Evolutionary conservation across 2,113 vertebrate species (phyloP).

Genomic region (Semnornis frantzii): DNA sequence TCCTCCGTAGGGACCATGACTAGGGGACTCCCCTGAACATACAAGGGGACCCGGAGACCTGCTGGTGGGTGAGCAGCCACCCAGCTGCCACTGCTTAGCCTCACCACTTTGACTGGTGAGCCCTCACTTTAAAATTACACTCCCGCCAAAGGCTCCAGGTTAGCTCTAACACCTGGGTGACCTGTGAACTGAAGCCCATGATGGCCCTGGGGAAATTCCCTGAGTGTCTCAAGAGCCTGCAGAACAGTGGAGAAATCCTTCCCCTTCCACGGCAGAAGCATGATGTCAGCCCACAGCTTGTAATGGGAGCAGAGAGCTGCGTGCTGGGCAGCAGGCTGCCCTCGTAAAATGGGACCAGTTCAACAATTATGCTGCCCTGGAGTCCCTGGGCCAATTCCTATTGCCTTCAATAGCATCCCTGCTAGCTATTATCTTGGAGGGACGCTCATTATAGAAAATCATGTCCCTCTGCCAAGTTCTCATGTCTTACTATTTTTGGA

Average conservation of each 20-base stretch:
- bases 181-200: accelerated
- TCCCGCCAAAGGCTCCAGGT: not conserved
- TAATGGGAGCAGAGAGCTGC: not conserved
- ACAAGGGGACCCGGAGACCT: not conserved
- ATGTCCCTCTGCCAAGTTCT: not conserved
- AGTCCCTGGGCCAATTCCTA: not conserved
- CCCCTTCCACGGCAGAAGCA: not conserved
- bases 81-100: not conserved
- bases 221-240: not conserved
- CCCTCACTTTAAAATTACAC: not conserved
- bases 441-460: conserved; percentile 32
- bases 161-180: not conserved
- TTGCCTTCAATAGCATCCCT: not conserved
- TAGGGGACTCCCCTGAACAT: not conserved
- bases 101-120: not conserved
- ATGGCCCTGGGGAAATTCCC: not conserved
- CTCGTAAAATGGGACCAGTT: not conserved
- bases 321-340: not conserved
- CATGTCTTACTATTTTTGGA: conserved; percentile 52
- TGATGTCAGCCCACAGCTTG: not conserved
- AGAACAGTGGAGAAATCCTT: not conserved
- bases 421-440: conserved; percentile 20
- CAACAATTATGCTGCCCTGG: not conserved
- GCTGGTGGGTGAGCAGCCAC: not conserved
- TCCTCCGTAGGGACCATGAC: not conserved